Evolutionary conservation across 2,113 vertebrate species (phyloP).

Genomic region (Passerina amoena): DNA sequence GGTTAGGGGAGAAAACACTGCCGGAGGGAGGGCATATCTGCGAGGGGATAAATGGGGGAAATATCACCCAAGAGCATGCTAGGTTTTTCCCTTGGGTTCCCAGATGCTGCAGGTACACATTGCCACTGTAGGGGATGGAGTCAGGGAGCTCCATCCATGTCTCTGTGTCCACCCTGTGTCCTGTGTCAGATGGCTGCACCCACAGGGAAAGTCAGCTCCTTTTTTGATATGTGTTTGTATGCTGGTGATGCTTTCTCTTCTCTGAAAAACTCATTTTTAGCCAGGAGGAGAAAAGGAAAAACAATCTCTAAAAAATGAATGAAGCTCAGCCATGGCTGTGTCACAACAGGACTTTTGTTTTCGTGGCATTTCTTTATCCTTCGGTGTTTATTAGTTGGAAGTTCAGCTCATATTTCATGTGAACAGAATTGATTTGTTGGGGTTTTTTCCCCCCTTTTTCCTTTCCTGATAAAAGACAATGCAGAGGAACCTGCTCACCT

Average conservation of each 20-base stretch:
- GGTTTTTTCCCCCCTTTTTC: not conserved
- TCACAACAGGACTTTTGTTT: slow-evolving; percentile 3
- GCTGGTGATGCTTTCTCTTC: not conserved
- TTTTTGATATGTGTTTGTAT: not conserved
- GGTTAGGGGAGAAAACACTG: not conserved
- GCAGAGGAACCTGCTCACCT: not conserved
- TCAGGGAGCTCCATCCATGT: not conserved
- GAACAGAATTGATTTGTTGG: slow-evolving; percentile 4
- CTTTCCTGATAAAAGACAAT: not conserved
- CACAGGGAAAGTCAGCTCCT: not conserved
- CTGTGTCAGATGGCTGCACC: not conserved
- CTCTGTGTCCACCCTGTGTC: not conserved
- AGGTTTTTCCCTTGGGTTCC: not conserved
- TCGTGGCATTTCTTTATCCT: not conserved
- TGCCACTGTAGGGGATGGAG: not conserved
- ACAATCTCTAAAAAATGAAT: slow-evolving; percentile 30
- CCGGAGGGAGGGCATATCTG: not conserved
- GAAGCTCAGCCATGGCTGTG: not conserved
- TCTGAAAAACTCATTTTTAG: slow-evolving; percentile 16
- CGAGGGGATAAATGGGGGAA: not conserved
- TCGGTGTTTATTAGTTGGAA: not conserved
- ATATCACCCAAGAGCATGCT: too few relatives aligned
- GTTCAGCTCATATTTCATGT: not conserved
- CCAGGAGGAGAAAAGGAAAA: not conserved
- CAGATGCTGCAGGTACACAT: not conserved